Conservation (phyloP, 2,113 vertebrate species). For the Vireo altiloquus region DNA sequence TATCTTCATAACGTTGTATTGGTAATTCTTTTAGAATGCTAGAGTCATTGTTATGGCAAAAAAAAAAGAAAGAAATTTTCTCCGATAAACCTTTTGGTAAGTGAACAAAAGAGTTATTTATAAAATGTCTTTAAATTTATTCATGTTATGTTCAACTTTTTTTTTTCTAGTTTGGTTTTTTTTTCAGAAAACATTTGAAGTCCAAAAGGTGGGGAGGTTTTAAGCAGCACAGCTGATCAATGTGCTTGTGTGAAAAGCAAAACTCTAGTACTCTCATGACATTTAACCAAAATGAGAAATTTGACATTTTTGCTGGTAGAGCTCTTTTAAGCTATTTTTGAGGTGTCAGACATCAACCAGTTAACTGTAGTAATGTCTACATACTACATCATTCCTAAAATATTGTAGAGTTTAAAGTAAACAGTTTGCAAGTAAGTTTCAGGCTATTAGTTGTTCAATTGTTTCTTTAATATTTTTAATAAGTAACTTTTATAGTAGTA, state of each 20-base stretch:
- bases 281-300: not conserved
- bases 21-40: not conserved
- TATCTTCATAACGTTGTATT: not conserved
- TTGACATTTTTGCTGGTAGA: not conserved
- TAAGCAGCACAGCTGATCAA: not conserved
- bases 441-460: not conserved
- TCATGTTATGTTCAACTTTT: not conserved
- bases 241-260: not conserved
- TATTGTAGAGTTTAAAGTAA: not conserved
- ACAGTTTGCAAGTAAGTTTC: not conserved
- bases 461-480: not conserved
- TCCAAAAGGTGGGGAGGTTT: not conserved
- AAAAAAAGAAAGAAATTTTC: not conserved
- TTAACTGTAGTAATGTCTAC: not conserved
- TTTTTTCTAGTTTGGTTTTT: not conserved
- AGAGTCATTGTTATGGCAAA: not conserved
- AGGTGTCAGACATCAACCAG: not conserved
- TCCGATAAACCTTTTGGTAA: not conserved
- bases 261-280: not conserved
- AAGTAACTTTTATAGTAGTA: not conserved
- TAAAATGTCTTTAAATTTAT: not conserved
- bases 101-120: not conserved
- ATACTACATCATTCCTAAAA: not conserved
- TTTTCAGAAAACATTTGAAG: not conserved
- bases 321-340: not conserved